Conservation (phyloP, 2,888 invertebrate genomes). For the Clivina fossor region DNA sequence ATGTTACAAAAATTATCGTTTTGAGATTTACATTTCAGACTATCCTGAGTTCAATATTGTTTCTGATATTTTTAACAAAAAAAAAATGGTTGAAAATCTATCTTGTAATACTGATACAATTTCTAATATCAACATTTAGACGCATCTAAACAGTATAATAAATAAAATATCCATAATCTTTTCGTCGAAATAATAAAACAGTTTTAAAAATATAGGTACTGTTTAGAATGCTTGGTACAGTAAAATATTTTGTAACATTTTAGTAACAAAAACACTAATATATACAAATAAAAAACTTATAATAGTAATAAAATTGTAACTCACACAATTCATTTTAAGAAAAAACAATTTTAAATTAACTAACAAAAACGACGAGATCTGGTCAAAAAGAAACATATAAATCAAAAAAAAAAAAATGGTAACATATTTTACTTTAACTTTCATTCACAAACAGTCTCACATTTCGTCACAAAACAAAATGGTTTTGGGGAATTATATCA, state of each 20-base stretch:
- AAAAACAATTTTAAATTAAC: slow-evolving; percentile 13
- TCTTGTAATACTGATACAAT: too few species aligned
- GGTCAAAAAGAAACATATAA: neutral
- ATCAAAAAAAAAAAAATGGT: slow-evolving; percentile 23
- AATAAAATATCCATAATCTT: too few species aligned
- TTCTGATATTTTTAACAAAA: too few species aligned
- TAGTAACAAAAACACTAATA: neutral
- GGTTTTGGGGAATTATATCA: too few species aligned
- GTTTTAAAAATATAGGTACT: too few species aligned
- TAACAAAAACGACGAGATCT: too few species aligned
- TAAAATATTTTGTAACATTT: slow-evolving; percentile 19
- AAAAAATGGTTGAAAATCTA: too few species aligned
- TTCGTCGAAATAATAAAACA: too few species aligned
- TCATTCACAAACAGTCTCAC: slow-evolving; percentile 1
- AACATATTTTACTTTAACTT: slow-evolving; percentile 22
- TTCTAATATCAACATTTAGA: too few species aligned
- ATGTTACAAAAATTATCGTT: slow-evolving; percentile 18
- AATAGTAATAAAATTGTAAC: slow-evolving; percentile 8
- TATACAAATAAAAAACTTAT: slow-evolving; percentile 8
- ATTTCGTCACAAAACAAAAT: neutral
- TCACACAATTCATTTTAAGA: slow-evolving; percentile 2
- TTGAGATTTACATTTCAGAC: slow-evolving; percentile 14
- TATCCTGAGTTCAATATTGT: slow-evolving; percentile 28
- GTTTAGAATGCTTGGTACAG: too few species aligned
- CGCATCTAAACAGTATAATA: too few species aligned